Evolutionary conservation across 2,113 vertebrate species (phyloP).

Genomic region (Halcyon senegalensis): DNA sequence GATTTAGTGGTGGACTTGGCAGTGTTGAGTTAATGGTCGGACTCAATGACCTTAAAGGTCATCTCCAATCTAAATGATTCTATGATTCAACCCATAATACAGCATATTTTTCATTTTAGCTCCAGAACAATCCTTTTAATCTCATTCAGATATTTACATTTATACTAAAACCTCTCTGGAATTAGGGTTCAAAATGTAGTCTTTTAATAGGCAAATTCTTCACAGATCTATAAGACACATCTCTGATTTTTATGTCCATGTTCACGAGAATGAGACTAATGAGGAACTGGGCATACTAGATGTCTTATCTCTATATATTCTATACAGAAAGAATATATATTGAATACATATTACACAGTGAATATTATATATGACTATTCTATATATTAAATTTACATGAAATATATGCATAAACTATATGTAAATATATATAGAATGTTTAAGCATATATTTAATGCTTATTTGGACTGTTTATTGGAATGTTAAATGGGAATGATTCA

Average conservation of each 20-base stretch:
- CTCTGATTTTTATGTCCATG: background rate
- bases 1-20: background rate
- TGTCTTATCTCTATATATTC: background rate
- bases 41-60: background rate
- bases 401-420: background rate
- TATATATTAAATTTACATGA: background rate
- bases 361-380: background rate
- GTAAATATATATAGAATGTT: background rate
- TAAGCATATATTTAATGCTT: background rate
- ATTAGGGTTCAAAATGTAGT: background rate
- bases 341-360: background rate
- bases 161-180: background rate
- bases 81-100: background rate
- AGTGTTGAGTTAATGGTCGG: background rate
- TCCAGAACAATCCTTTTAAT: background rate
- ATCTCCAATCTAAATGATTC: background rate
- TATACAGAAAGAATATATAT: background rate
- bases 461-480: background rate
- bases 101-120: background rate
- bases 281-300: background rate
- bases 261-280: background rate
- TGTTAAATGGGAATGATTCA: background rate
- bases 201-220: background rate
- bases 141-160: background rate
- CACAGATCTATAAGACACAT: fast-evolving